These are phyloP conservation scores for Cerastis rubricosa DNA, from an alignment of 2,888 invertebrate genomes.

Conservation along the genomic window DNA sequence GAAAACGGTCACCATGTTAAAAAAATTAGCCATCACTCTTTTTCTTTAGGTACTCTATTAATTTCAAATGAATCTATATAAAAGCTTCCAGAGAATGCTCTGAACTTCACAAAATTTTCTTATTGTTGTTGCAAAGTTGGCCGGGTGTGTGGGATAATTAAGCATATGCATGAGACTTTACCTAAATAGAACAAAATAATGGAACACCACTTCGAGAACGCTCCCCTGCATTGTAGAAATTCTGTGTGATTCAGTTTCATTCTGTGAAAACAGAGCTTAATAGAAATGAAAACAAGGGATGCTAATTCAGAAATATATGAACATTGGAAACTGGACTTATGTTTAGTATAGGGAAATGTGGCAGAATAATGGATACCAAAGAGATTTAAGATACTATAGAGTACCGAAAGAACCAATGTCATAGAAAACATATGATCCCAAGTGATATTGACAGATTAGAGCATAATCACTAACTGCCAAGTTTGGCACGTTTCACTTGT, in stretches of 20 bases:
- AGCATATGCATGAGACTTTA: background rate
- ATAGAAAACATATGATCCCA: background rate
- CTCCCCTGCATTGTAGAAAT: conserved; percentile 12
- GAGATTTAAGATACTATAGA: too few species aligned
- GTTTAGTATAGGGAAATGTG: background rate
- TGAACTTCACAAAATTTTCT: conserved; percentile 14
- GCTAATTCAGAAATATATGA: background rate
- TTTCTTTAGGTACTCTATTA: background rate
- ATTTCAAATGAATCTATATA: conserved; percentile 34
- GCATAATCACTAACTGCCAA: too few species aligned
- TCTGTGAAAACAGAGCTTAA: background rate
- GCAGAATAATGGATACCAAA: background rate
- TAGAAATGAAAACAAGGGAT: background rate
- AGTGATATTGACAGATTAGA: background rate
- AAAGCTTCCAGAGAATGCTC: conserved; percentile 15
- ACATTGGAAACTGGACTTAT: too few species aligned
- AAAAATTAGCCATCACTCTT: background rate
- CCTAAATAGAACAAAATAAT: conserved; percentile 15
- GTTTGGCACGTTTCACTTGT: too few species aligned
- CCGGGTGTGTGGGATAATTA: conserved; percentile 21
- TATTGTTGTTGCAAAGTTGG: conserved; percentile 21
- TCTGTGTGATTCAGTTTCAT: background rate
- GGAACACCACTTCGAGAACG: conserved; percentile 2
- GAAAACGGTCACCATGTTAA: background rate
- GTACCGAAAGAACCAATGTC: too few species aligned